Base-by-base conservation (phyloP, 2,113 vertebrate genomes). In the Semnornis frantzii region DNA sequence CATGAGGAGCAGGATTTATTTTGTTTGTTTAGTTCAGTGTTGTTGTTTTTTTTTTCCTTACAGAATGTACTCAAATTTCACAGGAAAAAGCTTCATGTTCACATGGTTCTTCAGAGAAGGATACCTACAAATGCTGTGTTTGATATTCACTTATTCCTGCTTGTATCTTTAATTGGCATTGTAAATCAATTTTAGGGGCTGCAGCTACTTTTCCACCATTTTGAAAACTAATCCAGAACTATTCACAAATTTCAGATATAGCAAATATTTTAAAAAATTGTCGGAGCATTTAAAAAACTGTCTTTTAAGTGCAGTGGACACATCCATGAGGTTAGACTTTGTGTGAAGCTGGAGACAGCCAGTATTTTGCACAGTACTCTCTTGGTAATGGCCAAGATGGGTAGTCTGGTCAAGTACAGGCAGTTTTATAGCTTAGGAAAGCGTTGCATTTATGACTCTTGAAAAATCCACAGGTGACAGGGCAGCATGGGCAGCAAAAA, bases 331-430 rank as follows among this genome's bases (percentile, higher is more conserved):
- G 23, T 54, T 68, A 28, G 8, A 4, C 39, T 86, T 74, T 68
- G 65, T 64, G 83, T 0, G 30, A 68, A 37, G 23, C 13, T 3
- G 1, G 60, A 90, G 37, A 58, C 0, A 3, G 42, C 31, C 19
- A 14, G 8, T 65, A 4, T 80, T 93, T 92, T 85, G 57, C 48
- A 30, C 39, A 28, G 31, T 83, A 58, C 34, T 14, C 17, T 87
- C 48, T 68, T 88, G 90, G 76, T 69, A 94, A 95, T 94, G 85
- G 84, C 85, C 16, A 4, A 79, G 57, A 44, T 89, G 54, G 25
- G 44, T 10, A 93, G 33, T 19, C 76, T 91, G 92, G 77, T 90
- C 96, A 96, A 95, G 92, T 95, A 81, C 90, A 93, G 50, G 17
- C 50, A 74, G 70, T 88, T 92, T 44, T 55, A 57, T 64, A 37